A percentile compares a stretch with the other conserved stretches of the same genome.
phyloP scores from a whole-genome alignment of 1,140 invertebrate genomes.

The Aleiodes sp. region DNA sequence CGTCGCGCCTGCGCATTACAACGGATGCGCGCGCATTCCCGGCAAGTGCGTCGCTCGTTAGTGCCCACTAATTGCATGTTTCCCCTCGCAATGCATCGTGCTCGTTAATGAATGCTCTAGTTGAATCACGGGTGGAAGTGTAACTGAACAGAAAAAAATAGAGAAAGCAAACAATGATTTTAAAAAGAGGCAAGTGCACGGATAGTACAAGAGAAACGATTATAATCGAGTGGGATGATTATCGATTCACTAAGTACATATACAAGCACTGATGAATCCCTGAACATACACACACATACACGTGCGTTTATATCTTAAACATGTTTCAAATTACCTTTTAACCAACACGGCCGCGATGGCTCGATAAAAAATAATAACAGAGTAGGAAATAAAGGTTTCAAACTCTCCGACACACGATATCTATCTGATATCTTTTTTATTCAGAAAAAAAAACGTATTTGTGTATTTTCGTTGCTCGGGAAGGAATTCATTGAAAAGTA shows the following conservation, averaged over 20 bases:
- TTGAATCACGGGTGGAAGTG: neutral
- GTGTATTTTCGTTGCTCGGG: neutral
- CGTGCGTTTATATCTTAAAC: slow-evolving; percentile 32
- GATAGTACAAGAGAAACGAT: slow-evolving; percentile 8
- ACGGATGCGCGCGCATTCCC: slow-evolving; percentile 27
- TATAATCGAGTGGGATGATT: slow-evolving; percentile 1
- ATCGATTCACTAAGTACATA: neutral
- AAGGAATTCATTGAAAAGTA: slow-evolving; percentile 15
- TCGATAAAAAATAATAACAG: slow-evolving; percentile 31
- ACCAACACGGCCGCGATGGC: slow-evolving; percentile 23
- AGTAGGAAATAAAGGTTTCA: slow-evolving; percentile 29
- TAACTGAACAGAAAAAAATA: neutral
- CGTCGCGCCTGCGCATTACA: slow-evolving; percentile 33
- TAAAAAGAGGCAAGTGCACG: neutral
- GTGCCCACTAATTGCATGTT: slow-evolving; percentile 56
- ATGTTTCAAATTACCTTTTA: slow-evolving; percentile 32
- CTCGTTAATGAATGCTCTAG: slow-evolving; percentile 41
- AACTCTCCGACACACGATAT: slow-evolving; percentile 11
- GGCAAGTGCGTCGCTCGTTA: slow-evolving; percentile 55
- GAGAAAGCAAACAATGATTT: no score
- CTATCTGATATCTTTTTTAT: slow-evolving; percentile 16
- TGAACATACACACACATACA: no score
- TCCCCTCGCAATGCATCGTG: neutral
- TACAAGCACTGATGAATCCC: no score
- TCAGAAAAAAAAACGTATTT: neutral